Conservation (phyloP, 2,113 vertebrate species). For the Lanius ludovicianus region DNA sequence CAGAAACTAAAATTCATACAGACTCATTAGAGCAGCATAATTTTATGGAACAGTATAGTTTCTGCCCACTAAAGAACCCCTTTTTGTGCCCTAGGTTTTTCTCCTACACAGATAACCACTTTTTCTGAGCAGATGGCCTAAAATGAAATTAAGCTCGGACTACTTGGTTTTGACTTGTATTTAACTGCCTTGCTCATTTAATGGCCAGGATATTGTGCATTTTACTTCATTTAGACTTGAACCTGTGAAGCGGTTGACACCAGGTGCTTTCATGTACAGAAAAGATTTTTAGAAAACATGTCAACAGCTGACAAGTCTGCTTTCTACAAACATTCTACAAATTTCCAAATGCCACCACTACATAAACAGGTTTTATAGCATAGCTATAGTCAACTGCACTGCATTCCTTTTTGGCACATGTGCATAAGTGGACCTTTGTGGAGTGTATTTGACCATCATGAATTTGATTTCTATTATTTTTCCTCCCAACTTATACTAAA, state of each 20-base stretch:
- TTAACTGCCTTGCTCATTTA: neutral
- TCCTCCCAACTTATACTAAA: neutral
- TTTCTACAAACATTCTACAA: neutral
- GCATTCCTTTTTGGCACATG: neutral
- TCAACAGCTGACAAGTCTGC: neutral
- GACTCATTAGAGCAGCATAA: neutral
- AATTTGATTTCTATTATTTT: neutral
- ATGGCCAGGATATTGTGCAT: neutral
- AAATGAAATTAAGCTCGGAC: neutral
- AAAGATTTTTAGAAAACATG: neutral
- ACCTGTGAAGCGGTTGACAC: neutral
- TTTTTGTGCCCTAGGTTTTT: neutral
- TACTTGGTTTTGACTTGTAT: neutral
- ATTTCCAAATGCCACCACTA: neutral
- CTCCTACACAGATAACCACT: neutral
- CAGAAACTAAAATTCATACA: neutral
- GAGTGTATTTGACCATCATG: neutral
- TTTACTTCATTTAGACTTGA: neutral
- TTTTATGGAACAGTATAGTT: neutral
- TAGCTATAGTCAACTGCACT: neutral
- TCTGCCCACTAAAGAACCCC: neutral
- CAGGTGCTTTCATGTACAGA: neutral
- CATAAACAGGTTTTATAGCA: neutral
- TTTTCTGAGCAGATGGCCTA: neutral
- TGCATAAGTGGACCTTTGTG: neutral